Evolutionary conservation across 64 coral and sea anemone species (phyloP).

Genomic region (Pocillopora verrucosa): DNA sequence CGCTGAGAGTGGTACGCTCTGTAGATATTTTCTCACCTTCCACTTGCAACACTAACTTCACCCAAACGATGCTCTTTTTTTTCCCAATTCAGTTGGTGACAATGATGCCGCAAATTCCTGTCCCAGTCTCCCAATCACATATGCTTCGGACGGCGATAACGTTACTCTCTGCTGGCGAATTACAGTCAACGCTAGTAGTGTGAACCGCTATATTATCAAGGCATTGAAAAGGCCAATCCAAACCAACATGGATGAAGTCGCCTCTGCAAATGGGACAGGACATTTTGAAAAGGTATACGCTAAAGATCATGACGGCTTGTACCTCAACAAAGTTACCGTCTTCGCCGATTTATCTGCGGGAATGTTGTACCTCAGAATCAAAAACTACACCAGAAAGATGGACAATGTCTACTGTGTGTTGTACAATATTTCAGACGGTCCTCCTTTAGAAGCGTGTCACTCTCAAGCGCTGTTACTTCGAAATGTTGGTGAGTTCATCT

Average conservation of each 20-base stretch:
- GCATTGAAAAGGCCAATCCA: background rate
- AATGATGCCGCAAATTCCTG: background rate
- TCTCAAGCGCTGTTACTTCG: background rate
- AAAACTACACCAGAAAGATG: slow-evolving; percentile 17
- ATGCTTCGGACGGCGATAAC: slow-evolving; percentile 9
- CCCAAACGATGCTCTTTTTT: background rate
- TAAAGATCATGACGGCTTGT: background rate
- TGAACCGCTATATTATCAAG: background rate
- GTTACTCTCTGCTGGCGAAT: slow-evolving; percentile 19
- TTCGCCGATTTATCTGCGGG: background rate
- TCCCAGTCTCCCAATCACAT: background rate
- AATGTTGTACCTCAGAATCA: background rate
- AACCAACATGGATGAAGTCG: background rate
- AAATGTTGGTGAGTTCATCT: background rate
- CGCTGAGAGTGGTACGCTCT: too few species aligned
- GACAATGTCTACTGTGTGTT: slow-evolving; percentile 16
- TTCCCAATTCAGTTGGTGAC: background rate
- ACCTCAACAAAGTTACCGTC: background rate
- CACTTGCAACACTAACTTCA: too few species aligned
- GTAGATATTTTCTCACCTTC: too few species aligned
- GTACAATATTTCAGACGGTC: background rate
- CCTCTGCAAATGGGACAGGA: background rate
- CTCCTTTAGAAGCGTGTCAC: background rate
- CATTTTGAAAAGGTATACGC: background rate
- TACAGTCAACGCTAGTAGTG: background rate